Base-by-base conservation (phyloP, 1,140 invertebrate genomes). In the Penaeus indicus region DNA sequence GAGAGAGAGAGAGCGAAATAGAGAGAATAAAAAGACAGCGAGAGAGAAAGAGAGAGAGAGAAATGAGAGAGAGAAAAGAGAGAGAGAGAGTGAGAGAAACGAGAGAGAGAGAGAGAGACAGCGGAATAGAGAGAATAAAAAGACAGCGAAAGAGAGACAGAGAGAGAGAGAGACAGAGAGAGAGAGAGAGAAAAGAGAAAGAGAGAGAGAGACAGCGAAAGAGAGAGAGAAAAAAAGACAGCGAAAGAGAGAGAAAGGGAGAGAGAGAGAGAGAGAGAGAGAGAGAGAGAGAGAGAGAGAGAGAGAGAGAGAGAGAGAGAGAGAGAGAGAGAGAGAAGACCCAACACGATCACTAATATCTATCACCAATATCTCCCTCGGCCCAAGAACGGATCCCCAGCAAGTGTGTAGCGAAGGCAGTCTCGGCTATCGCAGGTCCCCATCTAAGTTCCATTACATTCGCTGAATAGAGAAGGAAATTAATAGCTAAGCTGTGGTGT, bases 391-490 rank as follows among this genome's bases (percentile, higher is more conserved):
- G 42, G 42, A 81, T 27, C 16, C 32, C 32, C 67, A 69, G 32
- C 61, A 60, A 54, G 42, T 32, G 32, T 32, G 32, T 32, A 32
- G 32, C 32, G 32, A 32, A 32, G 32, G 32, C 72, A 82, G 38
- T 22, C 21, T 63, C 81, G 25, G 62, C 60, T 88, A 88, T 88
- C 86, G 25, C 61, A 32, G 47, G 22, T 42, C 32, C 25, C 32
- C 86, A 88, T 88, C 86, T 83, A 88, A 88, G 84, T 88, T 88
- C 84, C 86, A 88, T 88, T 88, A 88, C 86, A 88, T 38, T 69
- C 64, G 25, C 5, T 88, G 81, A 88, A 84, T 88, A 42, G 86
- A 32, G 27, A 3, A 82, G 81, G 86, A 88, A 88, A 88, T 88
- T 88, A 88, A 88, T 84, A 78, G 81, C 80, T 88, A 83, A 88